These are phyloP conservation scores for Silvanus unidentatus DNA, from an alignment of 2,888 invertebrate genomes.

Conservation along the genomic window DNA sequence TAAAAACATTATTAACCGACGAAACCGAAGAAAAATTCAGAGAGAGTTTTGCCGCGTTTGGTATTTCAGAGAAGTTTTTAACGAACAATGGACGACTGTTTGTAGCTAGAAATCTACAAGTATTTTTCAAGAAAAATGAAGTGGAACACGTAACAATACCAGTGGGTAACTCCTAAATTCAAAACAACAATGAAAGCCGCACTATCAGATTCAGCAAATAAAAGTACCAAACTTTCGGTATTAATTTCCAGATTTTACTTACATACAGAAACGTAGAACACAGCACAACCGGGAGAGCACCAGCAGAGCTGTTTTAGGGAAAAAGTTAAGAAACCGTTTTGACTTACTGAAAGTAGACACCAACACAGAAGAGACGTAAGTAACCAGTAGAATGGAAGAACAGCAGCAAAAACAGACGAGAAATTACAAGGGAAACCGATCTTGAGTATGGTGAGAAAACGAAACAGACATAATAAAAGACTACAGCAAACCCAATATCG, in stretches of 20 bases:
- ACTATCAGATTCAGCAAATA: background rate
- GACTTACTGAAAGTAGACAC: too few species aligned
- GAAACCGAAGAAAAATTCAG: conserved; percentile 1
- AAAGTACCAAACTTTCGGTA: background rate
- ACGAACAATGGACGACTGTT: conserved; percentile 11
- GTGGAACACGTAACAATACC: conserved; percentile 5
- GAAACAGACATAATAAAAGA: conserved; percentile 3
- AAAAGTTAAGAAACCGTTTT: background rate
- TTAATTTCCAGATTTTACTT: conserved; percentile 5
- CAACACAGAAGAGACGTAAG: too few species aligned
- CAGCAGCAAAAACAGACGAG: background rate
- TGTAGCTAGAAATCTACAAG: background rate
- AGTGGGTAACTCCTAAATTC: conserved; percentile 1
- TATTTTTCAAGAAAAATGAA: conserved; percentile 6
- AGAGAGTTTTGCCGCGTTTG: conserved; percentile 3
- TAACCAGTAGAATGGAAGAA: too few species aligned
- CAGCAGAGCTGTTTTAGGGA: conserved; percentile 2
- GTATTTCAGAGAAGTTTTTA: conserved; percentile 7
- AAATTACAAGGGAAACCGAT: background rate
- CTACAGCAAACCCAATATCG: conserved; percentile 4
- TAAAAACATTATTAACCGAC: background rate
- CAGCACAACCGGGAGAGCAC: conserved; percentile 2
- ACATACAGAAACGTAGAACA: conserved; percentile 5
- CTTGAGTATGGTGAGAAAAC: background rate
- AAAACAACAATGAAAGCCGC: conserved; percentile 4